Conservation (phyloP, 2,113 vertebrate genomes). For the Leucopternis melanops region DNA sequence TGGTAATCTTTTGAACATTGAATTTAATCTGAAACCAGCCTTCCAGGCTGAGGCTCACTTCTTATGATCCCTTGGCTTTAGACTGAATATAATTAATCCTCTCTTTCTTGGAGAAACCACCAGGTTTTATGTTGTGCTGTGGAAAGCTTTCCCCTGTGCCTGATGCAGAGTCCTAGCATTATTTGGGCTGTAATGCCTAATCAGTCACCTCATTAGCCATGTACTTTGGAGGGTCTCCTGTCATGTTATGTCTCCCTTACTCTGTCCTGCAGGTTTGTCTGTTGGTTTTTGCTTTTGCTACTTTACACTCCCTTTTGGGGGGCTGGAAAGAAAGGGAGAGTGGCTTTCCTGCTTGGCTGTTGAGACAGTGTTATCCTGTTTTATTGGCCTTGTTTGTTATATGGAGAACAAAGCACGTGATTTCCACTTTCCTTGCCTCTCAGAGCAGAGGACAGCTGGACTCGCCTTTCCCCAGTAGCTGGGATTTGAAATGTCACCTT, state of each 20-base stretch:
- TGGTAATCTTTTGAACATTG: neutral
- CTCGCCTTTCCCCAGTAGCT: neutral
- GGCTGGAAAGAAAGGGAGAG: neutral
- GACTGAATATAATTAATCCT: neutral
- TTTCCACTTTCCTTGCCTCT: neutral
- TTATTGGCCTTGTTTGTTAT: neutral
- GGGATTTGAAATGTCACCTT: neutral
- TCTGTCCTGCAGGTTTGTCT: neutral
- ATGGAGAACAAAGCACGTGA: neutral
- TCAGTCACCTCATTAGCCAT: neutral
- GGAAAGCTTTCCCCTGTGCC: neutral
- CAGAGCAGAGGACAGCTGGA: neutral
- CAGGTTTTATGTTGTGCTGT: neutral
- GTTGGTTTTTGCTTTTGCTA: neutral
- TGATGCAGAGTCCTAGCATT: neutral
- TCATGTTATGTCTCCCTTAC: neutral
- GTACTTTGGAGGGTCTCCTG: neutral
- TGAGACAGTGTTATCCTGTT: neutral
- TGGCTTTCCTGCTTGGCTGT: neutral
- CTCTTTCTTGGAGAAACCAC: neutral
- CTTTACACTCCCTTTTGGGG: neutral
- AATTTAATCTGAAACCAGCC: neutral
- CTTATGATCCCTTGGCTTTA: neutral
- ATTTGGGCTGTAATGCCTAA: neutral
- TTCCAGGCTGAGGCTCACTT: neutral